These are phyloP conservation scores for Campylorhamphus procurvoides DNA, from an alignment of 2,113 vertebrate genomes.

Conservation along the genomic window DNA sequence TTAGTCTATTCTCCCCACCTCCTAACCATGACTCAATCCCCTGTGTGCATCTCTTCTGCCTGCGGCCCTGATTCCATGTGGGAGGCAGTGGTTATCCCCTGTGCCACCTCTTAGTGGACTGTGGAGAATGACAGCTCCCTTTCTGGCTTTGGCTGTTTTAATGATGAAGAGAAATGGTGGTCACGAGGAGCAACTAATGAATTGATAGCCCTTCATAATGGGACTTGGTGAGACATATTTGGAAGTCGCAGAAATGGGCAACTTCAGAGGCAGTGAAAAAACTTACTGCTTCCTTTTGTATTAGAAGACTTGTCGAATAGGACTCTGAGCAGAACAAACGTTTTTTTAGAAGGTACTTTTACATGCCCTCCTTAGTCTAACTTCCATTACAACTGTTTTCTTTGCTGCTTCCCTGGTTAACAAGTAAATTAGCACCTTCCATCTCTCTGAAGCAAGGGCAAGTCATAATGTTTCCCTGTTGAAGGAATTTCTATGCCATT, in stretches of 20 bases:
- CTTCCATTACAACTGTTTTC: background rate
- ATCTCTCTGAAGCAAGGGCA: background rate
- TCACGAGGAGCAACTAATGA: background rate
- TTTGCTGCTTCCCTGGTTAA: background rate
- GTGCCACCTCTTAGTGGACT: background rate
- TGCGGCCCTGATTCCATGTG: fast-evolving
- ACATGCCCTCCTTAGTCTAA: background rate
- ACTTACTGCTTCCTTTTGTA: background rate
- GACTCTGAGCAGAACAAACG: background rate
- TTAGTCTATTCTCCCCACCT: background rate
- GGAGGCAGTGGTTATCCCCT: background rate
- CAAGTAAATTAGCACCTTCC: background rate
- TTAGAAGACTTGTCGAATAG: background rate
- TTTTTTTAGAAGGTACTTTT: background rate
- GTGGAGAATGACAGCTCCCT: background rate
- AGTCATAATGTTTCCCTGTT: background rate
- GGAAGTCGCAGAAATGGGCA: background rate
- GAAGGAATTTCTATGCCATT: background rate
- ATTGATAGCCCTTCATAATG: background rate
- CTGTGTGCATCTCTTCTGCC: background rate
- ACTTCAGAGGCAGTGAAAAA: background rate
- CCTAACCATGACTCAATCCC: background rate
- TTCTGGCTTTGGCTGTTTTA: background rate
- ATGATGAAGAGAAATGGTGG: background rate
- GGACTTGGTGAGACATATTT: background rate